These are phyloP conservation scores for Poeciliopsis turneri DNA, from an alignment of 2,797 vertebrate genomes.

Conservation along the genomic window DNA sequence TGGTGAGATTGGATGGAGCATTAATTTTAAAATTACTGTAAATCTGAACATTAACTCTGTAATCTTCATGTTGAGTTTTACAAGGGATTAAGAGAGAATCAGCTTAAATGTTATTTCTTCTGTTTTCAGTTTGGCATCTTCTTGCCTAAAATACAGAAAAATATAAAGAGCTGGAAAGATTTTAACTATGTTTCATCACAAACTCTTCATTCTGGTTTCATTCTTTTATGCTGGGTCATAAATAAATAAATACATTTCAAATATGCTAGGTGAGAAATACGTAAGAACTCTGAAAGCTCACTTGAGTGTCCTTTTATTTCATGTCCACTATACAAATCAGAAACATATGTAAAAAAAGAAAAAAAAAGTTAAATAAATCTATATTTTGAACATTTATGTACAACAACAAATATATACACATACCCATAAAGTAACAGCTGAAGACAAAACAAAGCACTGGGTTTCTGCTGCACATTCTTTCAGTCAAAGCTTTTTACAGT, in stretches of 20 bases:
- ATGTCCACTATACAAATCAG: not conserved
- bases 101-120: not conserved
- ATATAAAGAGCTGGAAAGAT: not conserved
- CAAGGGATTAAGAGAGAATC: not conserved
- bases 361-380: not conserved
- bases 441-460: not conserved
- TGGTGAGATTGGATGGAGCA: not conserved
- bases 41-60: not conserved
- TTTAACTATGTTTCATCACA: not conserved
- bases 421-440: slow-evolving; percentile 22
- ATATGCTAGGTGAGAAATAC: not conserved
- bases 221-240: not conserved
- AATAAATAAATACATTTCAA: not conserved
- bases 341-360: not conserved
- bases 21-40: not conserved
- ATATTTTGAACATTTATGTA: slow-evolving; percentile 37
- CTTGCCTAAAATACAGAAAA: not conserved
- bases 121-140: not conserved
- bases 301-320: not conserved
- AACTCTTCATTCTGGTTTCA: not conserved
- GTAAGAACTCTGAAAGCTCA: not conserved
- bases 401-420: slow-evolving; percentile 39
- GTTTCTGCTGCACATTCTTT: not conserved
- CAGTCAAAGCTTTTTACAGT: slow-evolving; percentile 10
- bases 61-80: not conserved